Base-by-base conservation (phyloP, 1,140 invertebrate genomes). In the Drosophila grimshawi region DNA sequence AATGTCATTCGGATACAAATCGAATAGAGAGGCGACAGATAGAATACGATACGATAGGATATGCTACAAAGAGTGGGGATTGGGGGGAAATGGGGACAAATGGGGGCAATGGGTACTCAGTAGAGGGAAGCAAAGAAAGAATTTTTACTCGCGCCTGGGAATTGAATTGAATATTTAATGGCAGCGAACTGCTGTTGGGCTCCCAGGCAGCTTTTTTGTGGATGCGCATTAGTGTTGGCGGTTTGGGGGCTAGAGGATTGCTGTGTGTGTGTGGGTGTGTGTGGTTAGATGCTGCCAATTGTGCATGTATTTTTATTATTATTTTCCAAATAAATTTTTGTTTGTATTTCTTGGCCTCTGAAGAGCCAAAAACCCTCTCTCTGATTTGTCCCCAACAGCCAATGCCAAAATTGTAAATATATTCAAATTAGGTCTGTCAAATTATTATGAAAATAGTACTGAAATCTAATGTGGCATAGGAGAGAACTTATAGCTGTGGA, bases 1-100 rank as follows among this genome's bases (percentile, higher is more conserved):
- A 90, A 91, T 90, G 88, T 88, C 86, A 90, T 90, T 90, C 86
- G 82, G 80, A 83, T 88, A 91, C 82, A 88, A 89, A 88, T 90
- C 83, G 88, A 90, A 88, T 68, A 43, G 39, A 33, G 60, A 70
- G 46, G 64, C 56, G 48, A 60, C 30, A 57, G 79, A 62, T 53
- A 53, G 11, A 27, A 55, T 41, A 37, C 30, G 59, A 32, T 53
- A 29, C 33, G 45, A 30, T 27, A n/a, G 5, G 70, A 83, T 43
- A 29, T 29, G 39, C 46, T 35, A 41, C 45, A 41, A 41, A 35
- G 49, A n/a, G 41, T n/a, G 51, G 45, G 60, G 29, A 29, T 8
- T 30, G 19, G 3, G 37, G 8, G 11, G 19, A 35, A 19, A 19
- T 19, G n/a, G 57, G 37, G 46, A 49, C 39, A 51, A 10, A 41